Evolutionary conservation across 2,797 vertebrate genomes (phyloP).

Genomic region (Neosilurus hyrtlii): DNA sequence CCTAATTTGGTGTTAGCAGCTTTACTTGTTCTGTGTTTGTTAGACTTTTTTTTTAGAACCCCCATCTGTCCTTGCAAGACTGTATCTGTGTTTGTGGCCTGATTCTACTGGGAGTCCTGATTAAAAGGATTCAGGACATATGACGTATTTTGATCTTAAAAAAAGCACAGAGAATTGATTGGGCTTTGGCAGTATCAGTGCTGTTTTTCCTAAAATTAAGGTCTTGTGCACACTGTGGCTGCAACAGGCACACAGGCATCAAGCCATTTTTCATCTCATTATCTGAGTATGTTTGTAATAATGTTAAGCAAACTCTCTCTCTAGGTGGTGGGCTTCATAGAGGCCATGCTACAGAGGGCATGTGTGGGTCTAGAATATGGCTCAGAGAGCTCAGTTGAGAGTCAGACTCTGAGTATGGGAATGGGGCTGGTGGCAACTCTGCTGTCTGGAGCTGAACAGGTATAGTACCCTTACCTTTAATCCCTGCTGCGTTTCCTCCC

Average conservation of each 20-base stretch:
- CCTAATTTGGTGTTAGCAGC: slow-evolving; percentile 9
- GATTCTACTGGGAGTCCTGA: slow-evolving; percentile 23
- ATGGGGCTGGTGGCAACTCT: slow-evolving; percentile 88
- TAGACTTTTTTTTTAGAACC: background rate
- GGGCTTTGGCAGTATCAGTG: slow-evolving; percentile 19
- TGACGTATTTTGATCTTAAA: slow-evolving; percentile 45
- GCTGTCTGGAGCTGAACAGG: slow-evolving; percentile 82
- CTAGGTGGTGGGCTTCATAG: slow-evolving; percentile 86
- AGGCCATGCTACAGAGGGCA: slow-evolving; percentile 79
- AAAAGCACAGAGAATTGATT: slow-evolving; percentile 48
- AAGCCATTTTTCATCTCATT: background rate
- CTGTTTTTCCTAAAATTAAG: slow-evolving; percentile 16
- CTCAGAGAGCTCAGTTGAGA: slow-evolving; percentile 68
- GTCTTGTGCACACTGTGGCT: background rate
- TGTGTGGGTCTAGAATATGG: slow-evolving; percentile 67
- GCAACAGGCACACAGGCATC: background rate
- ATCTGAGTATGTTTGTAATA: background rate
- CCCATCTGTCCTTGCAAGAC: slow-evolving; percentile 9
- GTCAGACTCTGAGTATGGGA: slow-evolving; percentile 87
- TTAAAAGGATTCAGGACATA: slow-evolving; percentile 39
- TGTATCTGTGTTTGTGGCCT: background rate
- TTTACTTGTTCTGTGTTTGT: background rate
- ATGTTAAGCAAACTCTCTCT: slow-evolving; percentile 12
- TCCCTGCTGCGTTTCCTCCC: background rate
- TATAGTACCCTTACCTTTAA: slow-evolving; percentile 55